A percentile compares a stretch with the other conserved stretches of the same genome.
Evolutionary conservation across 2,113 vertebrate genomes (phyloP).

Genomic region (Alouatta palliata): DNA sequence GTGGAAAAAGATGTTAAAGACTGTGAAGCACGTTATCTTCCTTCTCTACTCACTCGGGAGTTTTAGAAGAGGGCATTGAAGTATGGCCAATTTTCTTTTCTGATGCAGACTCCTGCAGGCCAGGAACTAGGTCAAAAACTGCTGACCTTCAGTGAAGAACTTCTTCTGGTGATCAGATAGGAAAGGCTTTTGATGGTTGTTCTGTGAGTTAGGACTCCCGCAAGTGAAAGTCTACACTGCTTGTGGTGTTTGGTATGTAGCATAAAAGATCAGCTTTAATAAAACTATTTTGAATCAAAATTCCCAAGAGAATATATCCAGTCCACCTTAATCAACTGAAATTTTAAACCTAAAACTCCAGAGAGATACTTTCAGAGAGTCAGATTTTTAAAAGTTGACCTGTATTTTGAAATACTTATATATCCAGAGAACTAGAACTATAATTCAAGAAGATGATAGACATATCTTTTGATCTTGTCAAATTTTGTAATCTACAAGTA

Average conservation of each 20-base stretch:
- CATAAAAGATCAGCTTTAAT: neutral
- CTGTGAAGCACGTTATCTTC: constrained; percentile 53
- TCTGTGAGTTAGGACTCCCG: neutral
- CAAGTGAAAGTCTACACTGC: neutral
- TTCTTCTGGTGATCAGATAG: constrained; percentile 58
- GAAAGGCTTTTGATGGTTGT: constrained; percentile 49
- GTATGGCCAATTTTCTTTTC: constrained; percentile 76
- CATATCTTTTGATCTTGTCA: constrained; percentile 12
- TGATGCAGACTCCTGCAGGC: constrained; percentile 69
- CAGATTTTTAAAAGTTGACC: neutral
- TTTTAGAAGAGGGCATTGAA: constrained; percentile 71
- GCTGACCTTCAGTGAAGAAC: constrained; percentile 71
- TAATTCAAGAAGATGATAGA: neutral
- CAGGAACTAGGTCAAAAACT: constrained; percentile 78
- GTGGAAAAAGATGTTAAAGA: neutral
- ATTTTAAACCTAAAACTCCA: constrained; percentile 11
- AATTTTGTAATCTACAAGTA: constrained; percentile 21
- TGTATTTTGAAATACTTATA: neutral
- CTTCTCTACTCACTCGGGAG: constrained; percentile 40
- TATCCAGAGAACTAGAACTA: constrained; percentile 11
- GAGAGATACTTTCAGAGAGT: neutral
- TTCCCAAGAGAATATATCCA: neutral
- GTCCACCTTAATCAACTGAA: neutral
- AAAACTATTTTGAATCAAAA: constrained; percentile 45
- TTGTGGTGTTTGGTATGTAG: neutral